phyloP scores from a whole-genome alignment of 2,797 vertebrate genomes.

The Coendou prehensilis region DNA sequence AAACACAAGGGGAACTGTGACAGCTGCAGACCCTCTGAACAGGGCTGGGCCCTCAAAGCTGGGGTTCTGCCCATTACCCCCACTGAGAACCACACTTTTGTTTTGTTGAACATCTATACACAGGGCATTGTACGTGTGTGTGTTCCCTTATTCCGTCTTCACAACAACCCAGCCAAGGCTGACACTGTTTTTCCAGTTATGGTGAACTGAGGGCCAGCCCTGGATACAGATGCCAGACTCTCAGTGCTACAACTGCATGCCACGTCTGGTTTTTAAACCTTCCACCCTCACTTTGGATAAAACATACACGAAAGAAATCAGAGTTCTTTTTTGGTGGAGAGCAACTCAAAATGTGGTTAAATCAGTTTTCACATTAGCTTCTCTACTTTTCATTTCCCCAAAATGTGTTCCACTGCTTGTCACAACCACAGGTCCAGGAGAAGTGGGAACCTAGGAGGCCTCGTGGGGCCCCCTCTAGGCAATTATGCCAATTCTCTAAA shows the following conservation, averaged over 20 bases:
- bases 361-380: neutral
- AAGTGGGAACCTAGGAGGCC: neutral
- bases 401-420: neutral
- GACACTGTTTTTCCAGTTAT: no score
- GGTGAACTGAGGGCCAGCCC: neutral
- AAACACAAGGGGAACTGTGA: neutral
- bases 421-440: neutral
- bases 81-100: neutral
- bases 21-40: neutral
- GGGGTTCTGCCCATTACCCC: neutral
- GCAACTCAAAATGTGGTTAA: neutral
- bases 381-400: neutral
- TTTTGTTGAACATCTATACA: neutral
- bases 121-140: neutral
- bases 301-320: neutral
- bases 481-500: neutral
- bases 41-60: neutral
- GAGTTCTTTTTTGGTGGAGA: neutral
- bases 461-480: neutral
- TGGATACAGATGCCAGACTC: neutral
- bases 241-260: neutral
- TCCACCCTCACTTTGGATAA: neutral
- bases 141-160: neutral
- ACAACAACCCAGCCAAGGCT: neutral
- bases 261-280: conserved; percentile 11